phyloP scores from a whole-genome alignment of 2,113 vertebrate genomes.

The Menura novaehollandiae region DNA sequence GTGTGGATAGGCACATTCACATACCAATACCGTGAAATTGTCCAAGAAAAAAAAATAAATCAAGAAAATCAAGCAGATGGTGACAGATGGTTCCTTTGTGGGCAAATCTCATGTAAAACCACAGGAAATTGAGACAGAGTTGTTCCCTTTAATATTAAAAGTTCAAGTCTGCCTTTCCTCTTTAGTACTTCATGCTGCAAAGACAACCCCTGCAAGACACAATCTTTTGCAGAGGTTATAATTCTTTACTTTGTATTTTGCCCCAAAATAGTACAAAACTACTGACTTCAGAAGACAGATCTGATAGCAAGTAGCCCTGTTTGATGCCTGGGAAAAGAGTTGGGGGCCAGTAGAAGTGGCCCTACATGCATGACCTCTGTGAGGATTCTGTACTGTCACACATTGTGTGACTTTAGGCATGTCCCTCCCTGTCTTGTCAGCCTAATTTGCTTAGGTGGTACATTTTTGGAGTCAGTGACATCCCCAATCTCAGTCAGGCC shows the following conservation, averaged over 20 bases:
- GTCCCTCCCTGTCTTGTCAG: background rate
- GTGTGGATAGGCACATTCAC: background rate
- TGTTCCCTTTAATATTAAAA: conserved; percentile 10
- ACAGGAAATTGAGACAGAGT: conserved; percentile 17
- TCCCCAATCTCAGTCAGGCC: background rate
- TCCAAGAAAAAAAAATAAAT: background rate
- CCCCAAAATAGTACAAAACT: background rate
- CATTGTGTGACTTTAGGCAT: background rate
- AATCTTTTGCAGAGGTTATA: background rate
- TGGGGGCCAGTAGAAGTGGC: background rate
- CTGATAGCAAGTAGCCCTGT: background rate
- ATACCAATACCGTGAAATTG: background rate
- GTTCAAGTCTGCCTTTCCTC: background rate
- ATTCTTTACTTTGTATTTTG: background rate
- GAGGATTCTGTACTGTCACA: background rate
- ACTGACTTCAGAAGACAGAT: background rate
- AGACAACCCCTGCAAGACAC: background rate
- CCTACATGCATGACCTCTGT: background rate
- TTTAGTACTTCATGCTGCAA: background rate
- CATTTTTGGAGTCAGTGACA: background rate
- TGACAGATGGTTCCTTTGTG: background rate
- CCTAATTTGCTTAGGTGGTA: background rate
- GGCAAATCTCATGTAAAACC: conserved; percentile 11
- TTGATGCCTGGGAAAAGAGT: background rate
- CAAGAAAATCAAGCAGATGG: background rate